Evolutionary conservation across 1,140 invertebrate species (phyloP).

Genomic region (Wasmannia auropunctata): DNA sequence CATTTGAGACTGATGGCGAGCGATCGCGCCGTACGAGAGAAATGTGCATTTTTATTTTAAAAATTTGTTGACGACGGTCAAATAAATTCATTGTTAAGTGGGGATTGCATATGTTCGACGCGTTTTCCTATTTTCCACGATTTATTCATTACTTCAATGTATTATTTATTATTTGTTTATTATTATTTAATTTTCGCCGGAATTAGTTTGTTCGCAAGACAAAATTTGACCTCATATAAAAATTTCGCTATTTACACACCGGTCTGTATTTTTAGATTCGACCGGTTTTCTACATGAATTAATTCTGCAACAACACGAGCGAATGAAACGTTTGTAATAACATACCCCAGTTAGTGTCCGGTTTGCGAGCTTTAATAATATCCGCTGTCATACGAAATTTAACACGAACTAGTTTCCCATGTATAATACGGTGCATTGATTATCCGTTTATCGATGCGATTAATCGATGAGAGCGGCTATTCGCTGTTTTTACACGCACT

Average conservation of each 20-base stretch:
- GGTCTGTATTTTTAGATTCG: not conserved
- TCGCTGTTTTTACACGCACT: not conserved
- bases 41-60: not conserved
- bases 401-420: slow-evolving; percentile 11
- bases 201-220: not conserved
- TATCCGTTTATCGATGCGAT: not conserved
- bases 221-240: not conserved
- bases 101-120: not conserved
- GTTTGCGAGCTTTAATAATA: slow-evolving; percentile 38
- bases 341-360: not conserved
- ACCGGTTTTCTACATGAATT: not conserved
- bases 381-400: slow-evolving; percentile 40
- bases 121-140: not conserved
- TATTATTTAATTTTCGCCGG: not conserved
- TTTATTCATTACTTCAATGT: not conserved
- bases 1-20: too few species aligned
- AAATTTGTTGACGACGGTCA: not conserved
- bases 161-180: not conserved
- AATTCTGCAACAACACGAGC: not conserved
- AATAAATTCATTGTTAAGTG: not conserved
- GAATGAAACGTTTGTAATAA: slow-evolving; percentile 21
- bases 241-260: not conserved
- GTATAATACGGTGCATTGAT: slow-evolving; percentile 26
- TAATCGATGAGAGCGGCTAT: not conserved
- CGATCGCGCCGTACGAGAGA: too few species aligned